phyloP scores from a whole-genome alignment of 2,797 vertebrate species.

The Fistularia tabacaria region DNA sequence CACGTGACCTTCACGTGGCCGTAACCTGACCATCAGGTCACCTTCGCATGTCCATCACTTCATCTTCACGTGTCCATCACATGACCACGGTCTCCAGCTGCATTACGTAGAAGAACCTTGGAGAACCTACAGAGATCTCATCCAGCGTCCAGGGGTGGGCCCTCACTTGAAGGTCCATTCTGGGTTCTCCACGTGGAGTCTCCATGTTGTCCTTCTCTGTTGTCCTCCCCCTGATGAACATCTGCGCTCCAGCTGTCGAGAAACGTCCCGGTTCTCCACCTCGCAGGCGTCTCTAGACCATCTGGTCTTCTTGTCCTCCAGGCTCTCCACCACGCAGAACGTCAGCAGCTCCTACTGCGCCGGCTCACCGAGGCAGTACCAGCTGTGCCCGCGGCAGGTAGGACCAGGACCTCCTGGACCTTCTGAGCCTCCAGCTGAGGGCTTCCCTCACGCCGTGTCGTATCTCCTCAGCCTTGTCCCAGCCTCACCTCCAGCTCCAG shows the following conservation, averaged over 20 bases:
- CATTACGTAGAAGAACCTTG: too few species aligned
- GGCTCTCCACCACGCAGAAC: slow-evolving; percentile 78
- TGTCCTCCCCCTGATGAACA: background rate
- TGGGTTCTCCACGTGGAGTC: background rate
- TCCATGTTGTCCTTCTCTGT: background rate
- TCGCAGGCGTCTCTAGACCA: background rate
- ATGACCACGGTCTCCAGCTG: too few species aligned
- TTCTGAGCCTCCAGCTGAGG: too few species aligned
- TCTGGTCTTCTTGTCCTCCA: slow-evolving; percentile 43
- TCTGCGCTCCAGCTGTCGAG: background rate
- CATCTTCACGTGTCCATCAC: too few species aligned
- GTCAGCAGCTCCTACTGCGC: slow-evolving; percentile 77
- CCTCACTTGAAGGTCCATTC: too few species aligned
- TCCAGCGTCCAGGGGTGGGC: too few species aligned
- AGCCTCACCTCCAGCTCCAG: slow-evolving; percentile 75
- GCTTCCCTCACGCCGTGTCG: too few species aligned
- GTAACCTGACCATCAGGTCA: too few species aligned
- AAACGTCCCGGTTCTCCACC: background rate
- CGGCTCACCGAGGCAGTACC: slow-evolving; percentile 81
- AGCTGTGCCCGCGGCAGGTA: slow-evolving; percentile 85
- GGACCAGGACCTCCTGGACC: background rate
- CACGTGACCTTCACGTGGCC: too few species aligned
- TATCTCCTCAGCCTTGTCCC: slow-evolving; percentile 74
- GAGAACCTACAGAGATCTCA: too few species aligned
- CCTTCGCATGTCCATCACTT: too few species aligned